phyloP scores from a whole-genome alignment of 2,888 invertebrate genomes.

The Agrenia bidenticulata region DNA sequence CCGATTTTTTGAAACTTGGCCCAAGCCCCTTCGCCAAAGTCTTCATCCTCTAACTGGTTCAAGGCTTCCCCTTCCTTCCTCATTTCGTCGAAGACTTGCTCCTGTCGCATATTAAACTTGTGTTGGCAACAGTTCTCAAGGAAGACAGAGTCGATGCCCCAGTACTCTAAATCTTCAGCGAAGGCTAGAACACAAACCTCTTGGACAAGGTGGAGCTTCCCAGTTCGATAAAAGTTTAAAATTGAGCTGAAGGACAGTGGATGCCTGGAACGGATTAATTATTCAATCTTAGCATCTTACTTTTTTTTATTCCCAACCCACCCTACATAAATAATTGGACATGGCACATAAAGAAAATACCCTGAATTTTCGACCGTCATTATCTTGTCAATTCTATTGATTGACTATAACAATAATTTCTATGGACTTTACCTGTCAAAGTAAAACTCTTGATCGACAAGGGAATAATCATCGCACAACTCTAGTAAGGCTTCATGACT shows the following conservation, averaged over 20 bases:
- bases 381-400: too few relatives aligned
- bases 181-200: constrained; percentile 44
- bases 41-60: constrained; percentile 88
- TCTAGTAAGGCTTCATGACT: constrained; percentile 93
- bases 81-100: constrained; percentile 43
- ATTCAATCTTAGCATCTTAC: too few relatives aligned
- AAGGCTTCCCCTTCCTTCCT: constrained; percentile 68
- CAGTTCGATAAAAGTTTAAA: constrained; percentile 93
- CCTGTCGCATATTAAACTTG: constrained; percentile 37
- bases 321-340: too few relatives aligned
- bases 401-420: too few relatives aligned
- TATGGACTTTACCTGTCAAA: constrained; percentile 96
- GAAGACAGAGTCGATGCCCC: constrained; percentile 42
- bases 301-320: too few relatives aligned
- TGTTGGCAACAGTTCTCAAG: constrained; percentile 40
- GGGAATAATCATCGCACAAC: constrained; percentile 94
- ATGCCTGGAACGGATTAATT: constrained; percentile 24
- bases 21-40: constrained; percentile 92
- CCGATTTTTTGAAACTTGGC: constrained; percentile 95
- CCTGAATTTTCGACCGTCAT: too few relatives aligned
- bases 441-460: constrained; percentile 96
- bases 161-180: constrained; percentile 45
- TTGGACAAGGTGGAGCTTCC: constrained; percentile 87
- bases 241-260: constrained; percentile 74
- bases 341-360: too few relatives aligned